Conservation (phyloP, 1,140 invertebrate species). For the Zaprionus africanus region DNA sequence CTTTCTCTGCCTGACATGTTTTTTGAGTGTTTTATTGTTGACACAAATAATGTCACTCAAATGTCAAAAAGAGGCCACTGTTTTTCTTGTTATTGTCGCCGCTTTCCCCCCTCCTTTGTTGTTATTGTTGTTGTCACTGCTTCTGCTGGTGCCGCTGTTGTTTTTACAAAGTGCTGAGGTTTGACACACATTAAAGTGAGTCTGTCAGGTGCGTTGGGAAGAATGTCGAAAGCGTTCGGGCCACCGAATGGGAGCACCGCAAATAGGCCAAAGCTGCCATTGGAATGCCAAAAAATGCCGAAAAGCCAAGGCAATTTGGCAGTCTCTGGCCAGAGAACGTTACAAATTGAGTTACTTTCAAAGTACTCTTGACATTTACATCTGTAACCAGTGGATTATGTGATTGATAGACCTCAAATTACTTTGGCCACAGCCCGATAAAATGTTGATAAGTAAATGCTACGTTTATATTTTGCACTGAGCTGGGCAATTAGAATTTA, state of each 20-base stretch:
- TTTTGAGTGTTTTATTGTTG: conserved; percentile 79
- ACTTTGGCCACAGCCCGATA: not conserved
- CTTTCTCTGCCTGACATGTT: conserved; percentile 36
- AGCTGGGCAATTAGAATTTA: not conserved
- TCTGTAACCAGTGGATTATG: conserved; percentile 41
- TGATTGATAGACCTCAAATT: conserved; percentile 43
- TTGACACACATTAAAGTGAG: conserved; percentile 75
- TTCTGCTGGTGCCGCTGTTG: conserved; percentile 26
- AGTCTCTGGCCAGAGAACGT: not conserved
- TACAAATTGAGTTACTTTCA: conserved; percentile 43
- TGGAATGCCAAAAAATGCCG: conserved; percentile 29
- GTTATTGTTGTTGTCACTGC: conserved; percentile 23
- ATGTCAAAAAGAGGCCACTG: conserved; percentile 77
- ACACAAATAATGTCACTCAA: conserved; percentile 82
- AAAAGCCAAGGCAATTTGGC: conserved; percentile 33
- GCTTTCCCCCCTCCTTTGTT: not conserved
- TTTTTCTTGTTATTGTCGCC: conserved; percentile 42
- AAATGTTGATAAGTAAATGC: not conserved
- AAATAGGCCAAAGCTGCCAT: conserved; percentile 43
- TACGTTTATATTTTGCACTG: not conserved
- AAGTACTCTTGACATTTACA: conserved; percentile 44
- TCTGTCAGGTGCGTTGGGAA: conserved; percentile 69
- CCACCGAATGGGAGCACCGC: conserved; percentile 13
- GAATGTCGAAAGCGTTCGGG: conserved; percentile 30
- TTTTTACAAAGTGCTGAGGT: conserved; percentile 58